These are phyloP conservation scores for Philopotamus ludificatus DNA, from an alignment of 1,140 invertebrate genomes.

Conservation along the genomic window DNA sequence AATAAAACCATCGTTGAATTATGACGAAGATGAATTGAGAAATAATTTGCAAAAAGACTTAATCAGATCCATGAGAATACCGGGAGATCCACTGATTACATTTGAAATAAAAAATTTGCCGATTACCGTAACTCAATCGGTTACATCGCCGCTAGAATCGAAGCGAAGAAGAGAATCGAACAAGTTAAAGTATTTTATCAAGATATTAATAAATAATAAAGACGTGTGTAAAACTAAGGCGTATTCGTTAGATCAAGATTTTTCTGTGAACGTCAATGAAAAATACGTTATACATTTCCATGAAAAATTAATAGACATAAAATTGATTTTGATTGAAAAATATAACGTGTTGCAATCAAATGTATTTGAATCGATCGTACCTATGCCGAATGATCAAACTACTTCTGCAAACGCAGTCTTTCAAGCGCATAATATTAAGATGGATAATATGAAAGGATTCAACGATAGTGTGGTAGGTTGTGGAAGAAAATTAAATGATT, in stretches of 20 bases:
- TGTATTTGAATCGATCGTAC: too few relatives aligned
- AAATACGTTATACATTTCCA: conserved; percentile 29
- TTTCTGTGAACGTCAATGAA: conserved; percentile 27
- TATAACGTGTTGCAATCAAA: too few relatives aligned
- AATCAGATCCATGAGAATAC: conserved; percentile 22
- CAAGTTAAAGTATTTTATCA: conserved; percentile 33
- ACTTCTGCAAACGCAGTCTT: conserved; percentile 1
- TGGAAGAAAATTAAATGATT: conserved; percentile 2
- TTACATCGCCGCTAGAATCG: conserved; percentile 7
- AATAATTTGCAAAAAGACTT: conserved; percentile 28
- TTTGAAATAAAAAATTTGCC: conserved; percentile 26
- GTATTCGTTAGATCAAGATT: conserved; percentile 26
- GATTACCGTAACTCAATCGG: conserved; percentile 16
- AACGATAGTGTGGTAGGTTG: not conserved
- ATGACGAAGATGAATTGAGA: conserved; percentile 33
- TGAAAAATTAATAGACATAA: conserved; percentile 11
- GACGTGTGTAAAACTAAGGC: conserved; percentile 34
- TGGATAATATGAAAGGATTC: not conserved
- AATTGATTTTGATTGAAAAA: too few relatives aligned
- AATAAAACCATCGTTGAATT: conserved; percentile 32
- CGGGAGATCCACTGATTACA: conserved; percentile 30
- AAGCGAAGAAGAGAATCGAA: conserved; percentile 30
- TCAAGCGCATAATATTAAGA: conserved; percentile 9
- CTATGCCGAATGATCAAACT: too few relatives aligned
- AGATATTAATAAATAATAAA: conserved; percentile 32